Base-by-base conservation (phyloP, 2,888 invertebrate species). In the Calameuta filiformis region DNA sequence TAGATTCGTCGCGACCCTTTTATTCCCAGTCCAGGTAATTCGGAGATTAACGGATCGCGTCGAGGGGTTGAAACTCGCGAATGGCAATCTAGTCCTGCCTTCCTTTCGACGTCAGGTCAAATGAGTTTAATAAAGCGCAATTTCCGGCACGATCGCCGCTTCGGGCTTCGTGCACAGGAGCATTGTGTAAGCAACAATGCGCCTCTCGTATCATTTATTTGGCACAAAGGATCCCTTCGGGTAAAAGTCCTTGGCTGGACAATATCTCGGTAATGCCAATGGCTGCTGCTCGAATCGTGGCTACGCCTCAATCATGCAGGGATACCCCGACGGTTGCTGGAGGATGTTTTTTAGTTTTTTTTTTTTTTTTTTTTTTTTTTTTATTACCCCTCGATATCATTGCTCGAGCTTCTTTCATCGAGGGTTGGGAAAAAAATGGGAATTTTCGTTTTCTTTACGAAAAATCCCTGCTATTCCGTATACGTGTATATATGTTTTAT, bases 81-180 rank as follows among this genome's bases (percentile, higher is more conserved):
- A 40, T 40, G 40, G 15, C 40, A 40, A 40, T 40, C 15, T 40
- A 6, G 40, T 40, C 6, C 40, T 40, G 1, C 40, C 40, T 40
- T 40, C 40, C 40, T 40, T 40, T 40, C 31, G 69, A 69, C 69
- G 69, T 69, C 56, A 40, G 35, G 79, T 77, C 81, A 76, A 80
- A 81, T 79, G 81, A 81, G 81, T 81, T 81, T 81, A 81, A 81
- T 81, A 81, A 81, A 81, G 81, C 80, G 79, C 81, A 81, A 81
- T 81, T 81, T 81, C 81, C 81, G 80, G 81, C 75, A 76, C 81
- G 76, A 81, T 79, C 78, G 78, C 76, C 40, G 77, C 73, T n/a
- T 9, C 69, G 78, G 76, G 76, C 73, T 76, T 73, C 75, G 74
- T 76, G 76, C 80, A 75, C 75, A 71, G 77, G 75, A 78, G 78